phyloP scores from a whole-genome alignment of 2,888 invertebrate genomes.

The Agonopterix arenella region DNA sequence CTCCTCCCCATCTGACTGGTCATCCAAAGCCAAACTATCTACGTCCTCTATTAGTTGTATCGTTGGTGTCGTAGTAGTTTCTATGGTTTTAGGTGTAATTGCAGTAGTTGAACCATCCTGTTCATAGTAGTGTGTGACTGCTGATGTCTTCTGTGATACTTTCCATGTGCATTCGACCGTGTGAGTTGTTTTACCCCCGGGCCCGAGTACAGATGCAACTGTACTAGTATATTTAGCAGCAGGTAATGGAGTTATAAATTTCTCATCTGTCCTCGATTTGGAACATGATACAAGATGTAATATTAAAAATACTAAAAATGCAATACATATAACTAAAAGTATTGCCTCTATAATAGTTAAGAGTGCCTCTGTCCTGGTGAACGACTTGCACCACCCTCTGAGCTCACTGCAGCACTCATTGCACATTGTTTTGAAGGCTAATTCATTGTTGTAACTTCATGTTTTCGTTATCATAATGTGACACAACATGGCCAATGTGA shows the following conservation, averaged over 20 bases:
- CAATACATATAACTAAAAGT: constrained; percentile 36
- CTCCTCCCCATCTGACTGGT: constrained; percentile 25
- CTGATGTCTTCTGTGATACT: constrained; percentile 39
- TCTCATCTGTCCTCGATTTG: not conserved
- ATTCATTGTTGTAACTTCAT: constrained; percentile 15
- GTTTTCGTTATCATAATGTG: constrained; percentile 7
- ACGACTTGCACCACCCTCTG: constrained; percentile 54
- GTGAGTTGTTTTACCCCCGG: constrained; percentile 2
- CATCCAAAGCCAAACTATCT: constrained; percentile 3
- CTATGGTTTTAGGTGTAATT: not conserved
- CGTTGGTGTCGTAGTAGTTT: not conserved
- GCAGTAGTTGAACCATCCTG: not conserved
- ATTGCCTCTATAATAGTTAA: constrained; percentile 38
- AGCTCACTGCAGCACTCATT: constrained; percentile 45
- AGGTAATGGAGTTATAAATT: not conserved
- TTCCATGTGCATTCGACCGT: constrained; percentile 47
- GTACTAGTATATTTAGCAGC: not conserved
- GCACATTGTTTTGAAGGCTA: constrained; percentile 40
- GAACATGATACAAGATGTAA: constrained; percentile 40
- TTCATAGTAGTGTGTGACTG: constrained; percentile 34
- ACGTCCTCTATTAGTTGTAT: constrained; percentile 5
- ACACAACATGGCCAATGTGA: constrained; percentile 35
- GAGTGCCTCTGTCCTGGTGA: constrained; percentile 44
- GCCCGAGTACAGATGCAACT: not conserved
- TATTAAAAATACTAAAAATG: constrained; percentile 41